Percentiles rank a stretch among this genome's conserved stretches.
These are phyloP conservation scores for Polymixis flavicincta DNA, from an alignment of 2,888 invertebrate genomes.

Conservation along the genomic window DNA sequence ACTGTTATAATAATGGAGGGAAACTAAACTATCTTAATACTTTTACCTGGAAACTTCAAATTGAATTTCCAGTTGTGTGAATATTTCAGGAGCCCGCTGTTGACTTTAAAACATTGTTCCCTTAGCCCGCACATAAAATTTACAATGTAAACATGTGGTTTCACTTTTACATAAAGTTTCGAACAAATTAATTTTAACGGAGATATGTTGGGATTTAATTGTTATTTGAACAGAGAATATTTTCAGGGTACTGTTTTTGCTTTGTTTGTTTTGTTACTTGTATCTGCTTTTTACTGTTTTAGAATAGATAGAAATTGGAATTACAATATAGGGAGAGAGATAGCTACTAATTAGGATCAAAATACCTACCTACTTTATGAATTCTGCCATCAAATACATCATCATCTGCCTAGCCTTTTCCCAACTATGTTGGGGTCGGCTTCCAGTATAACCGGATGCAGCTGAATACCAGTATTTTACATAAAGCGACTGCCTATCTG, in stretches of 20 bases:
- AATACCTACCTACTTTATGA: background rate
- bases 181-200: slow-evolving; percentile 65
- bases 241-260: slow-evolving; percentile 12
- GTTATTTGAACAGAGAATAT: slow-evolving; percentile 47
- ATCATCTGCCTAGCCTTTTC: no score
- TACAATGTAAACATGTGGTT: slow-evolving; percentile 75
- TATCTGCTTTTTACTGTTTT: background rate
- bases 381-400: no score
- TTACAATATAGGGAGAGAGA: background rate
- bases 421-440: no score
- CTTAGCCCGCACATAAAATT: slow-evolving; percentile 69
- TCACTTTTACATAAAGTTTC: slow-evolving; percentile 67
- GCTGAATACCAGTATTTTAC: no score
- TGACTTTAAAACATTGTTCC: slow-evolving; percentile 77
- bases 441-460: no score
- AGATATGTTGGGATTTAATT: slow-evolving; percentile 46
- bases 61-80: slow-evolving; percentile 83
- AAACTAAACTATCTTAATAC: slow-evolving; percentile 75
- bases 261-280: background rate
- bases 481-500: no score
- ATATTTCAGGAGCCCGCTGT: slow-evolving; percentile 81
- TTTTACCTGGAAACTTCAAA: slow-evolving; percentile 80
- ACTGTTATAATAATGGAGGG: slow-evolving; percentile 63
- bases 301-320: background rate
- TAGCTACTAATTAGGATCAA: background rate